Base-by-base conservation (phyloP, 1,140 invertebrate genomes). In the Drosophila albomicans region DNA sequence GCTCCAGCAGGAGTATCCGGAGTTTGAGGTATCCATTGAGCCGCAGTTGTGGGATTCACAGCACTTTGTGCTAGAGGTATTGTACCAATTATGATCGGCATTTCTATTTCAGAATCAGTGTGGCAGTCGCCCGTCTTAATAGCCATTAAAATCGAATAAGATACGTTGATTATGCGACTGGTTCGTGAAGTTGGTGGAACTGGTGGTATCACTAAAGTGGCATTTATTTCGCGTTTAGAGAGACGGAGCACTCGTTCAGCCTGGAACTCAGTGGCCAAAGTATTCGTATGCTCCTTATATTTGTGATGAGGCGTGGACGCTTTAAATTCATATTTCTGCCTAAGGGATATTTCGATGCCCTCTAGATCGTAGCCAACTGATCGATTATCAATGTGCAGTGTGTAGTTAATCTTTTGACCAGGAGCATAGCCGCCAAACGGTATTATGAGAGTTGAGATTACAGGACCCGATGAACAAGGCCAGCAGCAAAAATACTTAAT, bases 121-220 rank as follows among this genome's bases (percentile, higher is more conserved):
- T 85, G 76, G 10, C 91, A 92, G 10, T 28, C 46, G 0, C 87
- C 61, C n/a, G 61, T 91, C 5, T 77, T 69, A 1, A 92, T 91
- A 1, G 74, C 54, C 41, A 92, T 75, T 4, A 78, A 63, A 0
- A 92, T 58, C 1, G 64, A 45, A 13, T 91, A 90, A 25, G 75
- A 62, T 0, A 89, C 73, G 1, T 65, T 67, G 28, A 92, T 79
- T 5, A 92, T 91, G 28, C 82, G 76, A 3, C 46, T 8, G 1
- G 35, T 20, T 2, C 79, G 54, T 78, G 96, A 95, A 0, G 85
- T 78, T 1, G 91, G 91, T 2, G 87, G 80, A 8, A 82, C 77
- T 1, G 91, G 63, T 1, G 91, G 91, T 63, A 92, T 90, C 0
- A 73, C 28, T 8, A 92, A 41, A 3, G 35, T 69, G 41, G 78